Conservation (phyloP, 2,113 vertebrate genomes). For the Bufo bufo region DNA sequence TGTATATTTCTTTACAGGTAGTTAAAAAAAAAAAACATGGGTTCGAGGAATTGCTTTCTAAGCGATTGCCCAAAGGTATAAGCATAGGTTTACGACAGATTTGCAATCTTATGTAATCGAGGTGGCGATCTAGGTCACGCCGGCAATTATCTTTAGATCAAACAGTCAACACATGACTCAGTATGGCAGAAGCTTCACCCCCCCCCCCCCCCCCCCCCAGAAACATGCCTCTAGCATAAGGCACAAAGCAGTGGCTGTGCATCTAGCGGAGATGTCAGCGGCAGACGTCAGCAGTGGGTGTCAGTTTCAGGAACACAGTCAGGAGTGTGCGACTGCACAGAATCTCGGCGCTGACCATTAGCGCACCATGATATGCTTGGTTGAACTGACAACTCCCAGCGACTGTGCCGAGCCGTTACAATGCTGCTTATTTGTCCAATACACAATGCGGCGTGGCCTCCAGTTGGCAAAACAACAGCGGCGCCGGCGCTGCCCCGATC, state of each 20-base stretch:
- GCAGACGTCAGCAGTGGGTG: conserved; percentile 48
- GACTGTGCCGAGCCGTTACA: background rate
- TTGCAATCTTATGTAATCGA: background rate
- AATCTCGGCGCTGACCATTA: background rate
- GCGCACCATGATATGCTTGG: conserved; percentile 37
- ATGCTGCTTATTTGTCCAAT: background rate
- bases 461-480: conserved; percentile 21
- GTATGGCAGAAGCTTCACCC: background rate
- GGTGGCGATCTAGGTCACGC: background rate
- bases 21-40: background rate
- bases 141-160: background rate
- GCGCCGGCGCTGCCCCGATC: background rate
- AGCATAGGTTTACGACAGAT: background rate
- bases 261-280: conserved; percentile 13
- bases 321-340: conserved; percentile 19
- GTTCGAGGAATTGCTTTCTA: too few species aligned
- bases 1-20: too few species aligned
- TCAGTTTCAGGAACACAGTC: conserved; percentile 33
- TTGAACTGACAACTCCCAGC: conserved; percentile 31
- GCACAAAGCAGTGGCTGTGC: conserved; percentile 12
- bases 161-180: background rate
- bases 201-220: background rate
- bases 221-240: background rate
- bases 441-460: background rate
- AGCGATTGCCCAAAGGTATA: background rate